phyloP scores from a whole-genome alignment of 1,140 invertebrate species.

The Chironomus striatipennis region DNA sequence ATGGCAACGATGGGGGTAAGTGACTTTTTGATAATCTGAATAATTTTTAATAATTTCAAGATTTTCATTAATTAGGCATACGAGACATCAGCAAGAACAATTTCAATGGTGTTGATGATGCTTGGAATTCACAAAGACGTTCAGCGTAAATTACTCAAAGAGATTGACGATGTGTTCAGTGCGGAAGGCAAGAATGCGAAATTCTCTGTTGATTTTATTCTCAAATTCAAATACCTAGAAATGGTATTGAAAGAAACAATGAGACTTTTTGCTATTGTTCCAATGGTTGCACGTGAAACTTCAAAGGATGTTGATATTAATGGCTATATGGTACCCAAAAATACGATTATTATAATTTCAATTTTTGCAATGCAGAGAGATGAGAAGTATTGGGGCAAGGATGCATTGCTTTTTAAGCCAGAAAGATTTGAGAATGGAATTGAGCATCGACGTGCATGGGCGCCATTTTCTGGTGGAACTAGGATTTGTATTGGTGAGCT shows the following conservation, averaged over 20 bases:
- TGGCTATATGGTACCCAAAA: neutral
- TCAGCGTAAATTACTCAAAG: conserved; percentile 43
- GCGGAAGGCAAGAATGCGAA: neutral
- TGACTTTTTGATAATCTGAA: too few species aligned
- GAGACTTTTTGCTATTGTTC: conserved; percentile 28
- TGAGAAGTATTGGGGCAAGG: too few species aligned
- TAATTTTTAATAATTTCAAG: too few species aligned
- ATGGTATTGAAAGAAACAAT: conserved; percentile 30
- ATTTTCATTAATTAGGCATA: conserved; percentile 51
- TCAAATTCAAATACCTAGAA: conserved; percentile 28
- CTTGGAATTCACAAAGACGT: conserved; percentile 51
- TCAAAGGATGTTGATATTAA: conserved; percentile 24
- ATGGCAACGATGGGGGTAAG: neutral
- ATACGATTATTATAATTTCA: neutral
- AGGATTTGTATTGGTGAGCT: too few species aligned
- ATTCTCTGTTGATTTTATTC: neutral
- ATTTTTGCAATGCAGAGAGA: neutral
- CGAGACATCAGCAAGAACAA: conserved; percentile 59
- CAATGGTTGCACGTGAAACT: conserved; percentile 24
- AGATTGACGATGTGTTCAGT: conserved; percentile 27
- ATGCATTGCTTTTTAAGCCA: too few species aligned
- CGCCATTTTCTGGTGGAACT: too few species aligned
- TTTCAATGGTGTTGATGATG: conserved; percentile 50
- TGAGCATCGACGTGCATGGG: too few species aligned
- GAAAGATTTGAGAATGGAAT: too few species aligned